phyloP scores from a whole-genome alignment of 2,113 vertebrate genomes.

The Synodontis membranacea region DNA sequence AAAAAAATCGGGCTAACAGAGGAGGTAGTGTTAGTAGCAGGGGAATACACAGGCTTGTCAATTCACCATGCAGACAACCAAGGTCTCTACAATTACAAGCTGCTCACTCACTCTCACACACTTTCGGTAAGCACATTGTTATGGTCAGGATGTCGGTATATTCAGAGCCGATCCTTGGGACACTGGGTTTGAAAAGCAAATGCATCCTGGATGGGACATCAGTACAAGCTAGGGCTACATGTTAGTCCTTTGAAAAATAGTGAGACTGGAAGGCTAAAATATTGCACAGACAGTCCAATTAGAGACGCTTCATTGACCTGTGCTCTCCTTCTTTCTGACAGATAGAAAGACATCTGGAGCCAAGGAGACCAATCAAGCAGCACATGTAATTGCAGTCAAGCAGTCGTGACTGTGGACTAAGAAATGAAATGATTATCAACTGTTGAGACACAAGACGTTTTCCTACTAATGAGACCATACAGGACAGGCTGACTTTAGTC shows the following conservation, averaged over 20 bases:
- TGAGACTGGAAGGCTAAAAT: not conserved
- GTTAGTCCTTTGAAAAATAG: not conserved
- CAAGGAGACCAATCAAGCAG: conserved; percentile 33
- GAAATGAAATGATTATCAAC: conserved; percentile 7
- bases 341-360: conserved; percentile 30
- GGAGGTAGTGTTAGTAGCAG: not conserved
- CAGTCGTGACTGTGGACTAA: not conserved
- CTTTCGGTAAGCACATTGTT: not conserved
- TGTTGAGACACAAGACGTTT: conserved; percentile 10
- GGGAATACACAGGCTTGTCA: not conserved
- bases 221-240: not conserved
- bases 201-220: no score
- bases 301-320: conserved; percentile 13
- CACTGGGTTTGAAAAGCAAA: not conserved
- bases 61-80: not conserved
- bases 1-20: not conserved
- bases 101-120: not conserved
- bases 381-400: conserved; percentile 13
- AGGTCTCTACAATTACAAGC: not conserved
- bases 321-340: conserved; percentile 28
- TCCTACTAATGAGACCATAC: conserved; percentile 24
- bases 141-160: not conserved
- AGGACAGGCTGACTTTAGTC: not conserved
- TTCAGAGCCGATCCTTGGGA: not conserved
- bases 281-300: conserved; percentile 21